Percentiles rank a stretch among this genome's conserved stretches.
phyloP scores from a whole-genome alignment of 2,797 vertebrate species.

The Semotilus atromaculatus region DNA sequence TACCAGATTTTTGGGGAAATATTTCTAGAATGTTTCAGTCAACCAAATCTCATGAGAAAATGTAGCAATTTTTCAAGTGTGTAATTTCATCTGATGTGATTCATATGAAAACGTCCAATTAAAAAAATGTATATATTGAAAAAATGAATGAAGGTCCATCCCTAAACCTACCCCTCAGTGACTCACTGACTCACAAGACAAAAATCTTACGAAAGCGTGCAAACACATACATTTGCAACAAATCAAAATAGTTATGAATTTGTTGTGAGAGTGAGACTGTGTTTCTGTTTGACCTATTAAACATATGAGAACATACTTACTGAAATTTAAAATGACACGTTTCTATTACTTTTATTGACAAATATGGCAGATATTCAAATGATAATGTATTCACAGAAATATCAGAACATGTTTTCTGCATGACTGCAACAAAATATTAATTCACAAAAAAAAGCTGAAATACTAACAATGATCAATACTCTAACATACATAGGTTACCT shows the following conservation, averaged over 20 bases:
- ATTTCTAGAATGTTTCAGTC: too few relatives aligned
- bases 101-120: background rate
- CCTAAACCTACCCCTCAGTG: background rate
- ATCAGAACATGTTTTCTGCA: background rate
- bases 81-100: background rate
- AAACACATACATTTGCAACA: background rate
- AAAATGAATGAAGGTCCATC: background rate
- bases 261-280: background rate
- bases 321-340: background rate
- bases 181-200: too few relatives aligned
- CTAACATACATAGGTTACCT: background rate
- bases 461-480: background rate
- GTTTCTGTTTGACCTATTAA: background rate
- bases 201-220: background rate
- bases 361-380: slow-evolving; percentile 6
- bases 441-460: background rate
- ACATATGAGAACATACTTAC: background rate
- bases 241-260: background rate
- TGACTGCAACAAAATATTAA: background rate
- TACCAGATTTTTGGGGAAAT: background rate
- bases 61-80: background rate
- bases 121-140: background rate
- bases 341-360: slow-evolving; percentile 26
- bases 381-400: background rate
- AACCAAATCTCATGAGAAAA: background rate